Evolutionary conservation across 2,888 invertebrate genomes (phyloP).

Genomic region (Folsomia candida): DNA sequence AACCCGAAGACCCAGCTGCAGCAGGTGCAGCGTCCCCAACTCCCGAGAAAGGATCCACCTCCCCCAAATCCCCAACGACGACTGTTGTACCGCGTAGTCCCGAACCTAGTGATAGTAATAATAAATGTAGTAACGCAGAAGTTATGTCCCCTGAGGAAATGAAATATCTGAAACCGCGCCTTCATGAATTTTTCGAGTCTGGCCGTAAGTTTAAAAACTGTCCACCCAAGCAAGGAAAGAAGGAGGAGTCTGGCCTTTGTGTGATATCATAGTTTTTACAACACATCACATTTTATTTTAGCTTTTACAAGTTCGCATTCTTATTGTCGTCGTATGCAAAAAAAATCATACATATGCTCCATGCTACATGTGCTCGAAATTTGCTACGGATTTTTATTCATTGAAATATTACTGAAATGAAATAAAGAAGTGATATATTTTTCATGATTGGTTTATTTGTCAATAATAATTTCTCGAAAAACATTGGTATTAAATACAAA

Average conservation of each 20-base stretch:
- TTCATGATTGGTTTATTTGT: too few species aligned
- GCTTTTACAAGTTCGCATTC: constrained; percentile 29
- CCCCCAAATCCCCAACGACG: not conserved
- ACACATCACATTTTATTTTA: not conserved
- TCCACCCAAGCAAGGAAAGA: constrained; percentile 70
- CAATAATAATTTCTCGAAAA: too few species aligned
- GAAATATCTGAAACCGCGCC: constrained; percentile 59
- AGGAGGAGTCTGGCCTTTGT: constrained; percentile 80
- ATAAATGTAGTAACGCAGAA: constrained; percentile 31
- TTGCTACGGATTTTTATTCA: too few species aligned
- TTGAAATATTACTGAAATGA: too few species aligned
- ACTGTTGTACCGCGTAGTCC: constrained; percentile 20
- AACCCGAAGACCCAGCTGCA: not conserved
- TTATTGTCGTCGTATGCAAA: too few species aligned
- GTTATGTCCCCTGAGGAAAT: constrained; percentile 52
- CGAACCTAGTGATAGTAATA: constrained; percentile 27
- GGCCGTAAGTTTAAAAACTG: constrained; percentile 68
- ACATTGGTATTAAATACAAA: too few species aligned
- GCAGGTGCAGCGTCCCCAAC: constrained; percentile 20
- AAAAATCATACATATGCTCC: too few species aligned
- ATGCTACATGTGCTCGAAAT: too few species aligned
- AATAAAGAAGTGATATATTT: too few species aligned
- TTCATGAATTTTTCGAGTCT: constrained; percentile 54
- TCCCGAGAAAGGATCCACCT: not conserved
- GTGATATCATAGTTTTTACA: constrained; percentile 58